Evolutionary conservation across 64 coral and sea anemone genomes (phyloP).

Genomic region (Acropora yongei): DNA sequence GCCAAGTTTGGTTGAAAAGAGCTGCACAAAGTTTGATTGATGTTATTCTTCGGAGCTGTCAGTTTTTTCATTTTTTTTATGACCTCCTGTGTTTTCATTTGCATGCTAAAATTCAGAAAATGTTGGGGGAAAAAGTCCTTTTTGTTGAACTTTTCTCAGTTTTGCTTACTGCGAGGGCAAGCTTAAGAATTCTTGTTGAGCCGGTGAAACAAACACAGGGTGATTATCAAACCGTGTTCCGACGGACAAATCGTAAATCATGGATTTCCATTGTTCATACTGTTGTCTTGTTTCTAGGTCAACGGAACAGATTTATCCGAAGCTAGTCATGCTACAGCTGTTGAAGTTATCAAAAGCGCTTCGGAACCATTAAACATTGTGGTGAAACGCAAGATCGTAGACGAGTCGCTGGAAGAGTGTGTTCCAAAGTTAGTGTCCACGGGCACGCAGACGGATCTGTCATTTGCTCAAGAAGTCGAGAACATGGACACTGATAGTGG

Average conservation of each 20-base stretch:
- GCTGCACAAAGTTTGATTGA: neutral
- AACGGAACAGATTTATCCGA: conserved; percentile 86
- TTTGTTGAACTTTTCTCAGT: neutral
- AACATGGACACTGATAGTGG: conserved; percentile 79
- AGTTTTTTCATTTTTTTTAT: no score
- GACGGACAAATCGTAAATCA: conserved; percentile 25
- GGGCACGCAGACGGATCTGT: conserved; percentile 89
- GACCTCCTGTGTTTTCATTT: neutral
- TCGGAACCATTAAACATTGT: conserved; percentile 78
- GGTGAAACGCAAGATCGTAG: conserved; percentile 76
- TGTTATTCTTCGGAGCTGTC: neutral
- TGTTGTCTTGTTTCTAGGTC: conserved; percentile 44
- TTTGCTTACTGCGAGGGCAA: neutral
- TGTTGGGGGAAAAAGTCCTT: neutral
- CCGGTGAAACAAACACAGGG: neutral
- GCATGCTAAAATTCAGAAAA: neutral
- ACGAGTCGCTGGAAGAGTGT: conserved; percentile 63
- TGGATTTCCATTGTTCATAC: neutral
- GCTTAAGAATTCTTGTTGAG: neutral
- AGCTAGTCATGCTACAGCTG: conserved; percentile 87
- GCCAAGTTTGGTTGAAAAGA: neutral
- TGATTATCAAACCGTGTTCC: neutral
- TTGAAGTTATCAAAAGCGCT: conserved; percentile 91
- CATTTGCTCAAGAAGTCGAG: conserved; percentile 64
- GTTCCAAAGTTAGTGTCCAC: conserved; percentile 69